These are phyloP conservation scores for Dasysyrphus albostriatus DNA, from an alignment of 2,888 invertebrate genomes.

Conservation along the genomic window DNA sequence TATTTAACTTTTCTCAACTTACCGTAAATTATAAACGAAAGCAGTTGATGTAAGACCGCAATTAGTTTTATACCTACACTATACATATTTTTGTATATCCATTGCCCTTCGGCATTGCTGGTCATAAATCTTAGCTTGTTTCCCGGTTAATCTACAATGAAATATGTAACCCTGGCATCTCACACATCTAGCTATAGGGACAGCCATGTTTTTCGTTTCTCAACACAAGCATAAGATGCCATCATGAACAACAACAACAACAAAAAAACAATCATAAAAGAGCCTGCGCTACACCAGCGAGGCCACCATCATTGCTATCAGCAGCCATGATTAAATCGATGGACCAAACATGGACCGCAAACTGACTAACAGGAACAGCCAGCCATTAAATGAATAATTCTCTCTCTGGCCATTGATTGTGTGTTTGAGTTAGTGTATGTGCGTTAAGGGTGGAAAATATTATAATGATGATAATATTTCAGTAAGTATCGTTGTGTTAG, in stretches of 20 bases:
- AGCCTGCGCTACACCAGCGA: slow-evolving; percentile 50
- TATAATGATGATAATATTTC: background rate
- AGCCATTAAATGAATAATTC: slow-evolving; percentile 3
- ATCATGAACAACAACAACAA: background rate
- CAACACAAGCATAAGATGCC: background rate
- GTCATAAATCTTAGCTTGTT: slow-evolving; percentile 69
- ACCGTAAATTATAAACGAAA: slow-evolving; percentile 45
- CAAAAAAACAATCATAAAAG: slow-evolving; percentile 25
- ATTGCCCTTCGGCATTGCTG: slow-evolving; percentile 28
- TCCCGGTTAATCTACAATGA: slow-evolving; percentile 56
- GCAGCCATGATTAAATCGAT: slow-evolving; percentile 61
- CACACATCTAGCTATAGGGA: slow-evolving; percentile 2
- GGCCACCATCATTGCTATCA: slow-evolving; percentile 47
- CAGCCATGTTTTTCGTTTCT: slow-evolving; percentile 58
- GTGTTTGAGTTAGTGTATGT: background rate
- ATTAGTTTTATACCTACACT: slow-evolving; percentile 46
- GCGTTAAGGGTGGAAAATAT: slow-evolving; percentile 24
- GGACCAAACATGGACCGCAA: slow-evolving; percentile 43
- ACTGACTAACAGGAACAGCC: background rate
- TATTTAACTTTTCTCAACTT: slow-evolving; percentile 52
- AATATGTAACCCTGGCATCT: slow-evolving; percentile 24
- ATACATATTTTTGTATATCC: background rate
- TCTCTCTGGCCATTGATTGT: background rate
- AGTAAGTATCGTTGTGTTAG: background rate
- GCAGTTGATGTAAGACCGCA: slow-evolving; percentile 64